A percentile compares a stretch with the other conserved stretches of the same genome.
Conservation (phyloP, 2,888 invertebrate species). For the Caenorhabditis afra region DNA sequence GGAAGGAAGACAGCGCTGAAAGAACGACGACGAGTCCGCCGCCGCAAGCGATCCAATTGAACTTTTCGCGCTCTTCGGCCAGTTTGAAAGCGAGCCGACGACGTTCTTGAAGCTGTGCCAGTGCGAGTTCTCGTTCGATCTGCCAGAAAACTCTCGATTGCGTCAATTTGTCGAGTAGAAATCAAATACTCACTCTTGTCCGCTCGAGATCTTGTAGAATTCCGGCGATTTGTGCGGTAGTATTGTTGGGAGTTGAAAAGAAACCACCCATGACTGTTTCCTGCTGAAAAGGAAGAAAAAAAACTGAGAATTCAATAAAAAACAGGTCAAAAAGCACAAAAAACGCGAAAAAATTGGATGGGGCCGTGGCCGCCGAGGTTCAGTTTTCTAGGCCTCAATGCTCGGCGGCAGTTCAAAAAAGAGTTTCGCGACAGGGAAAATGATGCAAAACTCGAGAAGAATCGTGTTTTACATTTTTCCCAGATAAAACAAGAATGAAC, state of each 20-base stretch:
- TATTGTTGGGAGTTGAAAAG: constrained; percentile 30
- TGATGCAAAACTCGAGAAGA: neutral
- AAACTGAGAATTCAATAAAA: neutral
- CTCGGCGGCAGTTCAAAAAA: neutral
- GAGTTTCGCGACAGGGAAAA: neutral
- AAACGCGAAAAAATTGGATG: constrained; percentile 1
- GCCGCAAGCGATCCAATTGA: constrained; percentile 65
- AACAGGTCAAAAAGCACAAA: neutral
- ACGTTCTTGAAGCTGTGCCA: constrained; percentile 63
- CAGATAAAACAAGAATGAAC: neutral
- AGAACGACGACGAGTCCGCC: constrained; percentile 62
- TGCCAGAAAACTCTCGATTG: constrained; percentile 13
- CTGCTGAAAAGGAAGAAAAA: neutral
- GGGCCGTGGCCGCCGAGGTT: neutral
- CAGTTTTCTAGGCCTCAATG: neutral
- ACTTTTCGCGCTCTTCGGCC: constrained; percentile 66
- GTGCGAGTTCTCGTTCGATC: constrained; percentile 71
- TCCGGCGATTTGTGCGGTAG: constrained; percentile 43
- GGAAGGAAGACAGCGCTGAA: constrained; percentile 62
- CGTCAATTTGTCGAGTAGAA: constrained; percentile 1
- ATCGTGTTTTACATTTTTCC: neutral
- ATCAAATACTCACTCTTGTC: constrained; percentile 39
- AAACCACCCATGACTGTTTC: constrained; percentile 41
- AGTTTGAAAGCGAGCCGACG: constrained; percentile 63
- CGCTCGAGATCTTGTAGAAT: constrained; percentile 49